Evolutionary conservation across 2,888 invertebrate genomes (phyloP).

Genomic region (Synanthedon andrenaeformis): DNA sequence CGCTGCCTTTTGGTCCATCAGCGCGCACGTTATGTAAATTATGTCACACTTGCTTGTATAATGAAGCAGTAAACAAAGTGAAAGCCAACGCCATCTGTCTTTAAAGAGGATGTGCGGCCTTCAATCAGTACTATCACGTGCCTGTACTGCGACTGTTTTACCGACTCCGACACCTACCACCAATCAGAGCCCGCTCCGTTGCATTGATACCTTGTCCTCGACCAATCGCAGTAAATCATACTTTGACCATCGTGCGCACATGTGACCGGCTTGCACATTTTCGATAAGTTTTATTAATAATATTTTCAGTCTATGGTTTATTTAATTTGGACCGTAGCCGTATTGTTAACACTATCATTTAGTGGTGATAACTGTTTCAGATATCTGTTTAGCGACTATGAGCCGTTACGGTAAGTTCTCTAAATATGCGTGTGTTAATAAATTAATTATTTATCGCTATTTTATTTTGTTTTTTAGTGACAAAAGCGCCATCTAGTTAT

Average conservation of each 20-base stretch:
- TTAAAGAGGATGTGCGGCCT: slow-evolving; percentile 14
- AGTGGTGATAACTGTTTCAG: slow-evolving; percentile 1
- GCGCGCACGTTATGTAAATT: slow-evolving; percentile 33
- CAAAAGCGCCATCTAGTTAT: not conserved
- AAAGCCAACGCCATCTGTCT: slow-evolving; percentile 34
- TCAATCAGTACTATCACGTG: slow-evolving; percentile 36
- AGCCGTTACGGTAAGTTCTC: slow-evolving; percentile 44
- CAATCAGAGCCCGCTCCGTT: slow-evolving; percentile 26
- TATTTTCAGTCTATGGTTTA: not conserved
- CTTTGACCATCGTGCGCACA: slow-evolving; percentile 44
- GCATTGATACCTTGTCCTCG: slow-evolving; percentile 20
- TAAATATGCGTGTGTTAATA: not conserved
- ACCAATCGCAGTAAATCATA: slow-evolving; percentile 37
- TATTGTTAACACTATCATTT: slow-evolving; percentile 2
- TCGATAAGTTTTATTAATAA: slow-evolving; percentile 4
- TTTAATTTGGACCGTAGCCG: not conserved
- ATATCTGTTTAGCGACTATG: slow-evolving; percentile 24
- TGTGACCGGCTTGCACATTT: slow-evolving; percentile 40
- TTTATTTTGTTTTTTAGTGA: not conserved
- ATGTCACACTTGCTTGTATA: slow-evolving; percentile 35
- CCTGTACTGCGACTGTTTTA: slow-evolving; percentile 24
- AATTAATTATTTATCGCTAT: not conserved
- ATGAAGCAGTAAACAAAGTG: slow-evolving; percentile 35
- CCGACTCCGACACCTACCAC: slow-evolving; percentile 20
- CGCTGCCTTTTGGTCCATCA: slow-evolving; percentile 1